Evolutionary conservation across 1,140 invertebrate genomes (phyloP), one percentile per base, ranked within the genome.

Genomic region (Wiebesia pumilae): DNA sequence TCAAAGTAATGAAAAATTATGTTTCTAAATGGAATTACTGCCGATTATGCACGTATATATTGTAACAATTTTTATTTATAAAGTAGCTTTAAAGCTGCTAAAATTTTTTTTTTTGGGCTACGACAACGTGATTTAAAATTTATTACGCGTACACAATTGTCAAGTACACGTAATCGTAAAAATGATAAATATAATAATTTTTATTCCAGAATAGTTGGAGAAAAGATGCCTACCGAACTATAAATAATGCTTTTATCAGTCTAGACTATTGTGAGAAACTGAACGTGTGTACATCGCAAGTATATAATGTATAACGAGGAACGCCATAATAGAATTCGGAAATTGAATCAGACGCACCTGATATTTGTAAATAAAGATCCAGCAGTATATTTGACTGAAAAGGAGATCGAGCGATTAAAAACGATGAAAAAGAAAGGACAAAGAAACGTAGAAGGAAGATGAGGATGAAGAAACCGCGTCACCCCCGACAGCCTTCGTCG

Each of bases 341-440:
- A 54, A 35, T 54, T 19, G 75, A 69, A 83, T 73, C 21, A 30
- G 14, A 75, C 6, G 10, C 51, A 24, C 0, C 24, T 69, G 51
- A 65, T 80, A 78, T 85, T 85, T 85, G 43, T 84, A 85, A 85
- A 85, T 85, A 85, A 80, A 62, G 51, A 73, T n/a, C 24, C 78
- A 30, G 35, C 38, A 16, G 14, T 47, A n/a, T 10, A 65, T 14
- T 27, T 24, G 27, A 54, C 16, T 16, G 16, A 43, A 77, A 10
- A 51, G 21, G 47, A 65, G 69, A 79, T 67, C 33, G 30, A 65
- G 62, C 62, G 30, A 80, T 62, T 19, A 79, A 78, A 81, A 40
- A 78, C 19, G 6, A 40, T 10, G 33, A 58, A 73, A 80, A 77
- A 54, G 35, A 21, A 71, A 38, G 58, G 1, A 33, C 38, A 54